Evolutionary conservation across 2,888 invertebrate genomes (phyloP).

Genomic region (Conistra vaccinii): DNA sequence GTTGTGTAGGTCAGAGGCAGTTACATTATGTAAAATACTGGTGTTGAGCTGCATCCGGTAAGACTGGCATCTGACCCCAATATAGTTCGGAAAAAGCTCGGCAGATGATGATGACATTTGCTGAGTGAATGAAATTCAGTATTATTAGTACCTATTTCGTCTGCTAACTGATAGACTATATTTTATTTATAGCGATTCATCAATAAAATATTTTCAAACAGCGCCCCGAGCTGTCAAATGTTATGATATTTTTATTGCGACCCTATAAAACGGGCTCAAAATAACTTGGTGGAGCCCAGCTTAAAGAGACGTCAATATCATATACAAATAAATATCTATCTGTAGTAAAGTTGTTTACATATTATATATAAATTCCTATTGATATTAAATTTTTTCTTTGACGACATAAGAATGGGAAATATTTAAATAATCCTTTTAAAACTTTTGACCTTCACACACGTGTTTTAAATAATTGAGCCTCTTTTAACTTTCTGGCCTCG

Average conservation of each 20-base stretch:
- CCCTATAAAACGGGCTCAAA: conserved; percentile 62
- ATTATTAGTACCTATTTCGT: conserved; percentile 42
- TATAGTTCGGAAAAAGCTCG: too few relatives aligned
- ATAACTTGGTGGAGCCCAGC: conserved; percentile 53
- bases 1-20: too few relatives aligned
- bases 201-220: conserved; percentile 69
- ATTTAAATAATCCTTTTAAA: neutral
- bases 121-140: conserved; percentile 46
- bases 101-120: too few relatives aligned
- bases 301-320: conserved; percentile 46
- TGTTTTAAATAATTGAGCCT: neutral
- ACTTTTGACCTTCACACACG: neutral
- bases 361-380: neutral
- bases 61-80: too few relatives aligned
- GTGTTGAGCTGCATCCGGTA: too few relatives aligned
- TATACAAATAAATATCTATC: conserved; percentile 9
- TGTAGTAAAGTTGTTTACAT: conserved; percentile 24
- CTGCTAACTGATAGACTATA: conserved; percentile 60
- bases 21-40: too few relatives aligned
- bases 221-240: conserved; percentile 65
- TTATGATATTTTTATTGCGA: conserved; percentile 70
- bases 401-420: neutral
- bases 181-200: conserved; percentile 65
- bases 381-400: neutral
- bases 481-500: neutral